Evolutionary conservation across 2,113 vertebrate species (phyloP), one percentile per base, ranked within the genome.

Genomic region (Epinephelus moara): DNA sequence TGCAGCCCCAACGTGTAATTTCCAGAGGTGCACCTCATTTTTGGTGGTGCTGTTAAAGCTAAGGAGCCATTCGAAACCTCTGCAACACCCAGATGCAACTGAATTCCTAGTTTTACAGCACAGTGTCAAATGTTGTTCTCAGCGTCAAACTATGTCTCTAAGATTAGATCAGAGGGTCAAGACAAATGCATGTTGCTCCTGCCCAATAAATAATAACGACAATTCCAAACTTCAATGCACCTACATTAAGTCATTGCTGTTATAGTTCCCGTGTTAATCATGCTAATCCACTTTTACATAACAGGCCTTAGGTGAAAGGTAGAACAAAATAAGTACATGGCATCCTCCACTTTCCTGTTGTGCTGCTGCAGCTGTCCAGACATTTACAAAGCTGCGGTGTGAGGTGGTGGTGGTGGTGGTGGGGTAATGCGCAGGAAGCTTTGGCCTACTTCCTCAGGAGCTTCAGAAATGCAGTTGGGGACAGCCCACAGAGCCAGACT

Each of bases 371-470:
- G 75, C 80, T 82, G 70, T 80, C 40, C 30, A 68, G 86, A 66
- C 61, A 50, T 60, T 80, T 56, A 77, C 40, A 80, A 71, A 75
- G 76, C 86, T 77, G 25, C 0, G 30, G 40, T 64, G 40, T 68
- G 67, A 68, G 63, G 19, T n/a, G 62, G 42, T 25, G 64, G n/a
- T 6, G 49, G n/a, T 37, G 49, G 4, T 25, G 40, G 11, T 5
- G 50, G 30, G 45, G 40, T 42, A 75, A 75, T 70, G 75, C 50
- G 55, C 85, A 91, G 91, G 87, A 92, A 88, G 80, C 74, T 85
- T 37, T 90, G 83, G 80, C 84, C 83, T 89, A 88, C 86, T 94
- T 94, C 91, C 92, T 94, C 76, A 81, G 89, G 83, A 92, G 89
- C 85, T 76, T 83, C 25, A 78, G 85, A 91, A 94, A 93, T 92